These are phyloP conservation scores for Lucilia sericata DNA, from an alignment of 1,140 invertebrate genomes.

Conservation along the genomic window DNA sequence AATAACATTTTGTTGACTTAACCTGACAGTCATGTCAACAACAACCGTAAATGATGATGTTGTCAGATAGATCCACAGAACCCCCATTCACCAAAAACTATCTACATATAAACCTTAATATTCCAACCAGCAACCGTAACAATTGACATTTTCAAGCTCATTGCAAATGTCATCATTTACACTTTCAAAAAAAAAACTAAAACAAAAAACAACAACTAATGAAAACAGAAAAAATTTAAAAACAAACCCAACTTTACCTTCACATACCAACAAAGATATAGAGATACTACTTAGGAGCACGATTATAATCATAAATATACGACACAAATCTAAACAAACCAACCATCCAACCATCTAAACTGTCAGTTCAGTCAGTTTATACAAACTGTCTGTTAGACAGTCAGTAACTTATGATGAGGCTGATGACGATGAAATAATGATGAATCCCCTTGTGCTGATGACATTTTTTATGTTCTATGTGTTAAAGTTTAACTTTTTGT, in stretches of 20 bases:
- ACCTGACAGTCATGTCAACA: not conserved
- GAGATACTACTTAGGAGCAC: no score
- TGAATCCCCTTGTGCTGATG: not conserved
- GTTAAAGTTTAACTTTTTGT: not conserved
- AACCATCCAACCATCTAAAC: not conserved
- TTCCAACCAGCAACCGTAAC: not conserved
- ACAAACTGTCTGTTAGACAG: no score
- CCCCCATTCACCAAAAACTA: not conserved
- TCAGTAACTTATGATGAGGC: no score
- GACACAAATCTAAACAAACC: no score
- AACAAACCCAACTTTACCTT: slow-evolving; percentile 10
- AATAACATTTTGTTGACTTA: no score
- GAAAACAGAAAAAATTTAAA: not conserved
- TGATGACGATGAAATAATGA: no score
- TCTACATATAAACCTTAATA: not conserved
- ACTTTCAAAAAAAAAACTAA: not conserved
- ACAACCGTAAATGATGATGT: not conserved
- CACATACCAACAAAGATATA: not conserved
- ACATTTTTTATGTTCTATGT: not conserved
- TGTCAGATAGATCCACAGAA: no score
- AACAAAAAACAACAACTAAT: not conserved
- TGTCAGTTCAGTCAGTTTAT: no score
- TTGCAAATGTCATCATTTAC: slow-evolving; percentile 17
- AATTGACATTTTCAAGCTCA: slow-evolving; percentile 29
- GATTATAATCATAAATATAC: no score